Evolutionary conservation across 2,797 vertebrate species (phyloP), one percentile per base, ranked within the genome.

Genomic region (Ctenosaura bakeri): DNA sequence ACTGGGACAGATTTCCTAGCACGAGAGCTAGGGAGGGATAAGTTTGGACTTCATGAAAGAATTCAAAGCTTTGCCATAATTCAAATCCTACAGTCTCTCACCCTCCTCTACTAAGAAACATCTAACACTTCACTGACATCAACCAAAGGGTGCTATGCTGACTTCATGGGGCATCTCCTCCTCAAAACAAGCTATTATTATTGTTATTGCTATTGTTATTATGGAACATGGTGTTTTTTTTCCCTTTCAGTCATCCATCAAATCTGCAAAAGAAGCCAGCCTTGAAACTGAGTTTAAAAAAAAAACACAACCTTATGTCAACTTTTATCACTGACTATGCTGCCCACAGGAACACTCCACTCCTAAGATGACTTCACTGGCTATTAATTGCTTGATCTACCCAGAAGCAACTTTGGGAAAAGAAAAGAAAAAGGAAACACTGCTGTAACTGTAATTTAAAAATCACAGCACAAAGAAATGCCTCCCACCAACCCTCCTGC

Each of bases 361-460:
- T 93, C 93, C 92, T 91, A 91, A 91, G 81, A 69, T 0, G 77
- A 83, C 42, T 91, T 87, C 86, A 86, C 90, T 91, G 46, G 88
- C 86, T 91, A 93, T 92, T 94, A 95, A 95, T 94, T 95, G 91
- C 90, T 90, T 56, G 52, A 71, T 86, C 93, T 92, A 77, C 84
- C 91, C 81, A 88, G 87, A 94, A 95, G 95, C 92, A 93, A 92
- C 91, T 88, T 88, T 32, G 83, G 42, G 42, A 42, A 3, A 3
- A 3, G 3, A 42, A 42, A 42, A 89, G 91, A 66, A 88, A 92
- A 93, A 92, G 89, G 93, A 87, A 93, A 83, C 89, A 90, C 77
- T 14, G 81, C 86, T 1, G 29, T 62, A 90, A 83, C 88, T 95
- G 59, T 93, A 95, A 96, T 96, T 95, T 96, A 64, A 91, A 84